phyloP scores from a whole-genome alignment of 2,797 vertebrate species.

The Anolis apletophallus region DNA sequence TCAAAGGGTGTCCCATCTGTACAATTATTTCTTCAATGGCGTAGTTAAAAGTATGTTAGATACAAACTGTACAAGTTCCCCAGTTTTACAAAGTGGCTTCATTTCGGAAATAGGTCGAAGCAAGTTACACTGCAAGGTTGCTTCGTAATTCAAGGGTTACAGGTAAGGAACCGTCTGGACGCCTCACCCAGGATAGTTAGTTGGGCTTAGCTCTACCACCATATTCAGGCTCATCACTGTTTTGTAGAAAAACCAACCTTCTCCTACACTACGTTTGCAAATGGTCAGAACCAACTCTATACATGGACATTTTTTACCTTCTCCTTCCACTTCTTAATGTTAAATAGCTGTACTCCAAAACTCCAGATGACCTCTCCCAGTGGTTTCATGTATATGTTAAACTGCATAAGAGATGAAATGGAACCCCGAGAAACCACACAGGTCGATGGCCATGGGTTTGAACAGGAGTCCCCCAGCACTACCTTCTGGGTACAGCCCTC shows the following conservation, averaged over 20 bases:
- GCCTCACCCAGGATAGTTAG: neutral
- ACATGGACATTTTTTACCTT: slow-evolving; percentile 64
- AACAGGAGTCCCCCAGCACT: no score
- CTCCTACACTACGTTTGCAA: slow-evolving; percentile 63
- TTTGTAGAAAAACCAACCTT: slow-evolving; percentile 61
- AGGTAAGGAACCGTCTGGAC: slow-evolving; percentile 59
- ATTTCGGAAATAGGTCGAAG: slow-evolving; percentile 66
- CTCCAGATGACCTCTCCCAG: no score
- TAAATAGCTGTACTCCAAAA: fast-evolving
- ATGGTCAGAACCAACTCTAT: slow-evolving; percentile 72
- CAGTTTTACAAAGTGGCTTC: slow-evolving; percentile 63
- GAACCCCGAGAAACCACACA: no score
- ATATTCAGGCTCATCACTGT: slow-evolving; percentile 21
- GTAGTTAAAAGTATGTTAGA: slow-evolving; percentile 57
- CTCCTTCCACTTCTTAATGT: slow-evolving; percentile 38
- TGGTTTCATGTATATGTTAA: no score
- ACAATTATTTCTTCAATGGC: slow-evolving; percentile 46
- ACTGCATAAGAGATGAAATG: no score
- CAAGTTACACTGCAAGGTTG: slow-evolving; percentile 58
- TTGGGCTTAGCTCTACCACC: neutral
- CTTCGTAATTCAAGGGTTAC: slow-evolving; percentile 66
- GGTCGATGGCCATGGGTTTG: no score
- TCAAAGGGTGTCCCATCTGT: slow-evolving; percentile 67
- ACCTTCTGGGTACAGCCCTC: no score
- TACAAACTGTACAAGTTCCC: slow-evolving; percentile 75